Base-by-base conservation (phyloP, 1,140 invertebrate genomes). In the Drosophila pectinifera region DNA sequence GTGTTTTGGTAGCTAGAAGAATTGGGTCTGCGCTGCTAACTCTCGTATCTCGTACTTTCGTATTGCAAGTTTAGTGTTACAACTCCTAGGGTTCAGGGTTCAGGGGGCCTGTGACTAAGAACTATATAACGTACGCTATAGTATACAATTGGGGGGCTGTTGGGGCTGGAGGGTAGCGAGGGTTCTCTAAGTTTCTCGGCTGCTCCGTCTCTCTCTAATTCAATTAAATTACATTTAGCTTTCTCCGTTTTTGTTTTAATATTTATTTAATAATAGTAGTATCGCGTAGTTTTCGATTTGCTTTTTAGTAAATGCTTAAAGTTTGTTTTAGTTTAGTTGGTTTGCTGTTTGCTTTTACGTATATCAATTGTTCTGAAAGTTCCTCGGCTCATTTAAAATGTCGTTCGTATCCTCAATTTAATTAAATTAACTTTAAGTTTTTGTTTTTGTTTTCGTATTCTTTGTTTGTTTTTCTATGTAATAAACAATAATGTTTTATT, bases 301-400 rank as follows among this genome's bases (percentile, higher is more conserved):
- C 78, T 80, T 70, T 31, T 51, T 90, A 91, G 78, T 86, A 90
- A 86, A 90, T 90, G 88, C 83, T 91, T 88, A 81, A 85, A 75
- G 77, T 74, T 74, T 70, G 63, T 65, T 70, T 70, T 76, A 56
- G 46, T 63, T 54, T 70, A 63, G 59, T 48, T 53, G 51, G 53
- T 73, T 70, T 63, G 59, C 53, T 57, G 51, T 61, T 73, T 78
- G 56, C 28, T 51, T 70, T 79, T 88, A 88, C 84, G 83, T 89
- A 89, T 88, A 77, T 88, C 54, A 53, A 51, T 63, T 81, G 75
- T 80, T 64, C 63, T 55, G 53, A 53, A 42, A 53, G 56, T 58
- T 73, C 72, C 58, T 76, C 45, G 75, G 83, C 77, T 88, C 81
- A 83, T 83, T 88, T 88, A 88, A 88, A 88, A 91, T 91, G 80